Conservation (phyloP, 2,797 vertebrate genomes). For the Monodelphis domestica region DNA sequence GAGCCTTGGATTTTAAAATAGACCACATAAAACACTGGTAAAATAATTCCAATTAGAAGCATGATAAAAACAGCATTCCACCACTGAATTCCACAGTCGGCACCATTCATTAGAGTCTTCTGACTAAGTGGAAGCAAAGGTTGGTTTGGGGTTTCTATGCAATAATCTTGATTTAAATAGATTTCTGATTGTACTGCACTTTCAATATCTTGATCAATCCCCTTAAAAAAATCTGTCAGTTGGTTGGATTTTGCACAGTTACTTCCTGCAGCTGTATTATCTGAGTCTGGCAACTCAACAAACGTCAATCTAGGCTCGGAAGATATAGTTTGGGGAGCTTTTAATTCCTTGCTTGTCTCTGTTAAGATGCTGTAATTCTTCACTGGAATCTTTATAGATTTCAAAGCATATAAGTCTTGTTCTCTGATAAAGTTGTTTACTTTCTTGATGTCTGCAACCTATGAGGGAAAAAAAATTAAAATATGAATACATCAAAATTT, state of each 20-base stretch:
- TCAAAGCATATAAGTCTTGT: slow-evolving; percentile 95
- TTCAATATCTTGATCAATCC: slow-evolving; percentile 91
- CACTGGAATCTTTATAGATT: slow-evolving; percentile 94
- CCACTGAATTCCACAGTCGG: slow-evolving; percentile 95
- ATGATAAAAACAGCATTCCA: slow-evolving; percentile 96
- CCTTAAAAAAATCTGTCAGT: slow-evolving; percentile 90
- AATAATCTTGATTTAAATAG: slow-evolving; percentile 62
- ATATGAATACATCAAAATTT: slow-evolving; percentile 11
- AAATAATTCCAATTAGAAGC: slow-evolving; percentile 93
- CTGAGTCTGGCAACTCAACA: slow-evolving; percentile 48
- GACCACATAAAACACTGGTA: slow-evolving; percentile 95
- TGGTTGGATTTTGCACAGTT: slow-evolving; percentile 58
- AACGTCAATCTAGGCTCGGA: slow-evolving; percentile 41
- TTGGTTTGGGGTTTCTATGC: slow-evolving; percentile 35
- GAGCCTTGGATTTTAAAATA: slow-evolving; percentile 92
- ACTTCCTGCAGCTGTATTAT: background rate
- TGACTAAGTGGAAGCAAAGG: background rate
- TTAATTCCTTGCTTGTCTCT: slow-evolving; percentile 81
- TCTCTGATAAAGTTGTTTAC: slow-evolving; percentile 95
- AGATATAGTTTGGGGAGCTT: slow-evolving; percentile 50
- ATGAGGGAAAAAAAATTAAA: slow-evolving; percentile 60
- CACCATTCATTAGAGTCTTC: slow-evolving; percentile 78
- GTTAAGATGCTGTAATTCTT: slow-evolving; percentile 91
- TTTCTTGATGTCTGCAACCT: slow-evolving; percentile 96
- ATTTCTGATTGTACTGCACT: slow-evolving; percentile 86